Percentiles rank a stretch among this genome's conserved stretches.
phyloP scores from a whole-genome alignment of 2,113 vertebrate genomes.

The Xiphias gladius region DNA sequence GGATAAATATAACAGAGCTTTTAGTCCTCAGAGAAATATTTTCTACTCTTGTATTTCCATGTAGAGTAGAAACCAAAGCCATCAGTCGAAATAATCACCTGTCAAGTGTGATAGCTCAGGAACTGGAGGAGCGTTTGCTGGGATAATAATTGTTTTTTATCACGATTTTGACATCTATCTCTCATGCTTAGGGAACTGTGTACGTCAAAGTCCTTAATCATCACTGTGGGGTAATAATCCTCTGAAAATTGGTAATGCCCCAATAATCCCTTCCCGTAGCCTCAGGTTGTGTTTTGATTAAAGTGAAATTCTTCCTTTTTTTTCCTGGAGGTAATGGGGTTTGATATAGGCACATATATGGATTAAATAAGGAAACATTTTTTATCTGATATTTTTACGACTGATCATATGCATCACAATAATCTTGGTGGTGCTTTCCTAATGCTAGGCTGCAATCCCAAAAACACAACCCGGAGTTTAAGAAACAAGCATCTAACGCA shows the following conservation, averaged over 20 bases:
- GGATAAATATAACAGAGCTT: neutral
- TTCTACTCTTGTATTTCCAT: neutral
- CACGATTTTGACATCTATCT: slow-evolving; percentile 28
- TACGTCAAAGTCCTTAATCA: slow-evolving; percentile 23
- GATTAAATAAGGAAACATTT: slow-evolving; percentile 10
- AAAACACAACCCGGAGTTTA: neutral
- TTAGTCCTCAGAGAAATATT: neutral
- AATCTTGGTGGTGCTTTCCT: neutral
- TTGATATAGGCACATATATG: neutral
- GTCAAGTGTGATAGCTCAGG: slow-evolving; percentile 12
- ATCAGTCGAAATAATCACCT: slow-evolving; percentile 31
- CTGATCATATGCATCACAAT: slow-evolving; percentile 11
- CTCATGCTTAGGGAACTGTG: neutral
- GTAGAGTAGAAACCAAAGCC: neutral
- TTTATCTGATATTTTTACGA: neutral
- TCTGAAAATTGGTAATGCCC: slow-evolving; percentile 25
- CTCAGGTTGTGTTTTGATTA: slow-evolving; percentile 47
- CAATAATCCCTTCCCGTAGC: slow-evolving; percentile 19
- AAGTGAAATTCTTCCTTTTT: neutral
- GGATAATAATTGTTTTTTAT: slow-evolving; percentile 29
- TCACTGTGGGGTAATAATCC: slow-evolving; percentile 29
- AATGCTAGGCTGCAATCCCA: neutral
- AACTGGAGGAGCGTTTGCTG: neutral
- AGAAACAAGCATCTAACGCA: neutral
- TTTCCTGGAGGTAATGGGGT: slow-evolving; percentile 5